Percentiles rank a stretch among this genome's conserved stretches.
phyloP scores from a whole-genome alignment of 1,140 invertebrate species.

The Ceratoteleas bidentatus region DNA sequence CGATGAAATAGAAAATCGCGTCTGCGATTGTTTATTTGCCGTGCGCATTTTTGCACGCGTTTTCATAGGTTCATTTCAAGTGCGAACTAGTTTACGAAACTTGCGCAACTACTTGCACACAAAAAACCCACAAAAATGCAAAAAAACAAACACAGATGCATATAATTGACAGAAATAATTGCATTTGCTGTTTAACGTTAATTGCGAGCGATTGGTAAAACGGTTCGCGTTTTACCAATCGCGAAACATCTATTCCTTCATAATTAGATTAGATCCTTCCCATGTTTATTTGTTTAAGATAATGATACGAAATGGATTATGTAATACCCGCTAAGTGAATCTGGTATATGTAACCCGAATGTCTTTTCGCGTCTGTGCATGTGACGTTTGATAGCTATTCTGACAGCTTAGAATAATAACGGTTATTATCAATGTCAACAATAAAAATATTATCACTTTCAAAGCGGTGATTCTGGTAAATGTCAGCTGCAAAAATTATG shows the following conservation, averaged over 20 bases:
- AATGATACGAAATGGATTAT: constrained; percentile 25
- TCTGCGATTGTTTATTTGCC: constrained; percentile 14
- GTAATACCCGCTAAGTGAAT: constrained; percentile 8
- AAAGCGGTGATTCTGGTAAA: too few relatives aligned
- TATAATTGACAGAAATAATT: constrained; percentile 19
- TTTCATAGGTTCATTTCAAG: constrained; percentile 13
- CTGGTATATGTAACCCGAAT: not conserved
- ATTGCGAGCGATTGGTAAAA: not conserved
- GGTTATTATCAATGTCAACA: too few relatives aligned
- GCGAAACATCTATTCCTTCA: constrained; percentile 22
- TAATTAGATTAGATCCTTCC: constrained; percentile 35
- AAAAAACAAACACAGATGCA: not conserved
- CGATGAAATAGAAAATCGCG: constrained; percentile 19
- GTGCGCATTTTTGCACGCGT: not conserved
- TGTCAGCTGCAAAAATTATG: too few relatives aligned
- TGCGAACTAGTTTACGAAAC: constrained; percentile 33
- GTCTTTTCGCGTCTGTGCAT: too few relatives aligned
- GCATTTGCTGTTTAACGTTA: constrained; percentile 5
- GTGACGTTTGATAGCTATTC: too few relatives aligned
- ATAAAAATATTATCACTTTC: too few relatives aligned
- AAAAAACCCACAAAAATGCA: too few relatives aligned
- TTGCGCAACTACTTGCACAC: constrained; percentile 22
- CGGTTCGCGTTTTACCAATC: not conserved
- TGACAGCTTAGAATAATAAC: too few relatives aligned
- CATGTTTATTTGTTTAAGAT: constrained; percentile 39